Evolutionary conservation across 2,888 invertebrate genomes (phyloP).

Genomic region (Eupithecia dodoneata): DNA sequence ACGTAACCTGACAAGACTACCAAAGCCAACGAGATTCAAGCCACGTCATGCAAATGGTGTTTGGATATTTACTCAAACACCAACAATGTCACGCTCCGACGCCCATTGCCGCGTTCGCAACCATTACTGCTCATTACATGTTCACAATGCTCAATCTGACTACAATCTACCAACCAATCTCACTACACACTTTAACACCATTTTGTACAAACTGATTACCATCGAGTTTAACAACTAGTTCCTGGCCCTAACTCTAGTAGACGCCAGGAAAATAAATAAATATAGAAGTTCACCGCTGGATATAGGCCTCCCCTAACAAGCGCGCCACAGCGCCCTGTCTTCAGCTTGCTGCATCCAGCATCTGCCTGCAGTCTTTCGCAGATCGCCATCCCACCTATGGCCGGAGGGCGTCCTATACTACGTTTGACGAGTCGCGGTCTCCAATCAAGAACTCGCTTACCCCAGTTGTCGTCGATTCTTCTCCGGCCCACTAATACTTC

Average conservation of each 20-base stretch:
- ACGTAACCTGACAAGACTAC: not conserved
- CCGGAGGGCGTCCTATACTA: too few species aligned
- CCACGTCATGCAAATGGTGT: too few species aligned
- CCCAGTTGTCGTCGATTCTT: too few species aligned
- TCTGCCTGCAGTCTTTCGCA: too few species aligned
- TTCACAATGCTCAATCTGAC: not conserved
- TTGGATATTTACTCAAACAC: not conserved
- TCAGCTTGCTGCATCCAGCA: too few species aligned
- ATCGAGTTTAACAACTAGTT: not conserved
- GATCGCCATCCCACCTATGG: too few species aligned
- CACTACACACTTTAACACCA: not conserved
- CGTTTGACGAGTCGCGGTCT: too few species aligned
- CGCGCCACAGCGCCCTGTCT: too few species aligned
- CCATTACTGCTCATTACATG: not conserved
- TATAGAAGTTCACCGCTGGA: too few species aligned
- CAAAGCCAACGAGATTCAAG: not conserved
- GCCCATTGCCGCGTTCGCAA: not conserved
- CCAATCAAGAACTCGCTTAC: too few species aligned
- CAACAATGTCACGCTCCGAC: not conserved
- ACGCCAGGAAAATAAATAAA: not conserved
- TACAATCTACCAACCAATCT: not conserved
- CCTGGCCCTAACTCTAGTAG: not conserved
- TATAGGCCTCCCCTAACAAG: too few species aligned
- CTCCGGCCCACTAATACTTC: too few species aligned
- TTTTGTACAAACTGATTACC: not conserved